Conservation (phyloP, 2,113 vertebrate species). For the Halichoeres trimaculatus region DNA sequence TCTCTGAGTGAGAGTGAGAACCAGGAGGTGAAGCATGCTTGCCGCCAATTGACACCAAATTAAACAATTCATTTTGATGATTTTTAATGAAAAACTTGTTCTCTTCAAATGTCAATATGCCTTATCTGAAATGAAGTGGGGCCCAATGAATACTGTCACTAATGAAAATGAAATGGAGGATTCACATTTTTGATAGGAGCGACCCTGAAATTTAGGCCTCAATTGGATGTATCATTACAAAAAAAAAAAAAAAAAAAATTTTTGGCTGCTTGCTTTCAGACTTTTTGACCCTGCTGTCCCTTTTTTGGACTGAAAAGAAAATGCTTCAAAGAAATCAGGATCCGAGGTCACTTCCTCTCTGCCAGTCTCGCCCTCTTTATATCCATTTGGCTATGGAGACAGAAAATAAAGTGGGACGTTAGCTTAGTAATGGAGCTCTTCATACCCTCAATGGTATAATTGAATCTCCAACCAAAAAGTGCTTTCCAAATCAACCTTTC, state of each 20-base stretch:
- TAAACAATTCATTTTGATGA: conserved; percentile 22
- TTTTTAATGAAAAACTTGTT: conserved; percentile 51
- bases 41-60: conserved; percentile 30
- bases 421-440: conserved; percentile 62
- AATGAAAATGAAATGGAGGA: conserved; percentile 31
- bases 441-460: conserved; percentile 62
- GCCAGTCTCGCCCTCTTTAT: conserved; percentile 50
- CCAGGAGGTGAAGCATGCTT: conserved; percentile 25
- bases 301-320: background rate
- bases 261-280: background rate
- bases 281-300: background rate
- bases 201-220: background rate
- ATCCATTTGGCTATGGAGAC: conserved; percentile 49
- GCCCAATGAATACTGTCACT: conserved; percentile 11
- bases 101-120: conserved; percentile 32
- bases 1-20: conserved; percentile 8
- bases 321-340: background rate
- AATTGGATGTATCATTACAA: too few species aligned
- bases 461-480: conserved; percentile 59
- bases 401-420: conserved; percentile 41
- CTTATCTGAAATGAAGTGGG: conserved; percentile 31
- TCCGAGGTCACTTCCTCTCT: conserved; percentile 21
- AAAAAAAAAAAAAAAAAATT: too few species aligned
- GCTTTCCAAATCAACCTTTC: conserved; percentile 43
- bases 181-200: background rate